Evolutionary conservation across 2,888 invertebrate species (phyloP), one percentile per base, ranked within the genome.

Genomic region (Perithous albicinctus): DNA sequence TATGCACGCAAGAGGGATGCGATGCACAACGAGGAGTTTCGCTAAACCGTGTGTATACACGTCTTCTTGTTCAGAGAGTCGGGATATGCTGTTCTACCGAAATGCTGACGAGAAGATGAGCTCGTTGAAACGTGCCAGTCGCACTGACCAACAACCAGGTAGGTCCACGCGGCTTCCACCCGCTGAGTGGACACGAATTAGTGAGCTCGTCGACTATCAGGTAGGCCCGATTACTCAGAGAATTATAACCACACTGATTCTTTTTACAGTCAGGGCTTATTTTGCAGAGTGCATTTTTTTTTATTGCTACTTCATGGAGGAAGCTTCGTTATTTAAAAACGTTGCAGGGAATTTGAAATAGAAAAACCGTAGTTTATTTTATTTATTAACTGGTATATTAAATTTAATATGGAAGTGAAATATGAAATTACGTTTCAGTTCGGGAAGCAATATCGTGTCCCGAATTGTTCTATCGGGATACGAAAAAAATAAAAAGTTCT

Each of bases 101-200:
- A 26, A 51, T 32, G 35, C 7, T 12, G 51, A 35, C n/a, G 20
- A 15, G 23, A 12, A 51, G n/a, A 8, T 5, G 35, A 66, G 35
- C 29, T 32, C 46, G 56, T 15, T 8, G 54, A 38, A 64, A 70
- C 70, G 54, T 48, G 75, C 43, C 18, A 56, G 41, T 29, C 56
- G 56, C 29, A 56, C 29, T 15, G 5, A 29, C 6, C 29, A n/a
- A n/a, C 29, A 8, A 35, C 29, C 73, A 66, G 61, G 61, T 48
- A 66, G 70, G 46, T 80, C 75, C 76, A 76, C 76, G 76, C 61
- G 72, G 63, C 67, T 72, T 35, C 73, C 56, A 64, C 78, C 74
- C 70, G 78, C 81, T 78, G 81, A 32, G 77, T 56, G 69, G 63
- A 64, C 59, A 32, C 74, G 32, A 82, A 82, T 78, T 82, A 82